Evolutionary conservation across 1,140 invertebrate genomes (phyloP), one percentile per base, ranked within the genome.

Genomic region (Brachionus koreanus): DNA sequence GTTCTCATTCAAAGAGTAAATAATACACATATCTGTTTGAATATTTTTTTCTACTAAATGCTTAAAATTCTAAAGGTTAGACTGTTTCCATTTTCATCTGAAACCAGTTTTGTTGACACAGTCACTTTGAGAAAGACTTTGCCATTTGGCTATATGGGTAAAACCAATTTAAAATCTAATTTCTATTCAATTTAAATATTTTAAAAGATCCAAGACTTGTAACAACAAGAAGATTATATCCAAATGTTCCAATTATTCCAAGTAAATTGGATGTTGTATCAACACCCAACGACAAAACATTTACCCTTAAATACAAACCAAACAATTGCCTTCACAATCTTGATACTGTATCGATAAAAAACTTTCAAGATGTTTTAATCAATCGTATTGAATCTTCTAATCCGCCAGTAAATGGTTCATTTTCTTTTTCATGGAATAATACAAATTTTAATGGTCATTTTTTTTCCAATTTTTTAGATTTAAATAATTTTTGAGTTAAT

Each of bases 401-500:
- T 25, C 57, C 79, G 33, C 57, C 79, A 35, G 35, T 67, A 0
- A 57, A 0, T 82, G 79, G 79, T 7, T 25, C 57, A 19, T 82
- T 82, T 23, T 4, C 19, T 33, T 23, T 67, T 9, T 2, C 2
- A 10, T 82, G 33, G n/a, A 57, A 57, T 10, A 39, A 19, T 35
- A 9, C 43, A 29, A 46, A 67, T 67, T 67, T 67, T 16, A 29
- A 67, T n/a, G 35, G 35, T 67, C 29, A 63, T 19, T 63, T 29
- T 33, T 67, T 16, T 33, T 23, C 25, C 7, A 35, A n/a, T 12
- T 67, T n/a, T 67, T 67, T 63, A 23, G 7, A 35, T 63, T 69
- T n/a, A 85, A 85, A 29, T 37, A 84, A 33, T 35, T 52, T 52
- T 23, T 23, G 5, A 25, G 6, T 57, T 57, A 42, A 42, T 57